These are phyloP conservation scores for Laterallus jamaicensis DNA, from an alignment of 2,113 vertebrate genomes.

Conservation along the genomic window DNA sequence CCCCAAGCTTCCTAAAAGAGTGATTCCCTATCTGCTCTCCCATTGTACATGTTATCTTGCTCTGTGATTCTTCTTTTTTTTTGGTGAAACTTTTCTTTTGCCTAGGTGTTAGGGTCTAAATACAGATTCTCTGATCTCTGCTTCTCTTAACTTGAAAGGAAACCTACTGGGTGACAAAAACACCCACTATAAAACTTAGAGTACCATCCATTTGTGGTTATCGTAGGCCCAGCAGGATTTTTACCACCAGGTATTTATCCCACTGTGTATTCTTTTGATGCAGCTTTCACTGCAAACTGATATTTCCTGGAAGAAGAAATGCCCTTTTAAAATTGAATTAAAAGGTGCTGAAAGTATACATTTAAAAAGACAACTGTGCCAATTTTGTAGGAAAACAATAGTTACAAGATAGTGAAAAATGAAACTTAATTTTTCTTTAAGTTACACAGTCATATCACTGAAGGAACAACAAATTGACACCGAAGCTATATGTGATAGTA, in stretches of 20 bases:
- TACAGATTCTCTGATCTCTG: constrained; percentile 55
- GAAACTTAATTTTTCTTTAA: neutral
- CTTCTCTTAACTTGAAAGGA: constrained; percentile 66
- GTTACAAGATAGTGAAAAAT: neutral
- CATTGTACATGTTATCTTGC: neutral
- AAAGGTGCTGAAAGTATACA: neutral
- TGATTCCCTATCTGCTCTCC: neutral
- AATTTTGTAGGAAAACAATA: neutral
- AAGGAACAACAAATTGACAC: neutral
- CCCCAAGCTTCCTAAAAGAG: neutral
- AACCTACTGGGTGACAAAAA: constrained; percentile 57
- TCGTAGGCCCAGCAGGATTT: constrained; percentile 49
- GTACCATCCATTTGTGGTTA: constrained; percentile 47
- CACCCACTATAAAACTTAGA: constrained; percentile 25
- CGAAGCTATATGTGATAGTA: neutral
- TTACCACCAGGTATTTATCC: constrained; percentile 53
- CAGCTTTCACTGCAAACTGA: constrained; percentile 12
- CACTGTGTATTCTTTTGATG: constrained; percentile 51
- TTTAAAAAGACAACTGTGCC: neutral
- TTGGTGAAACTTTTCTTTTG: neutral
- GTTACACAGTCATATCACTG: neutral
- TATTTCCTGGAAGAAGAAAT: constrained; percentile 41
- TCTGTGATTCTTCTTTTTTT: neutral
- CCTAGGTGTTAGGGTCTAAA: constrained; percentile 9
- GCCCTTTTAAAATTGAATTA: neutral